Base-by-base conservation (phyloP, 2,113 vertebrate genomes). In the Tursiops truncatus region DNA sequence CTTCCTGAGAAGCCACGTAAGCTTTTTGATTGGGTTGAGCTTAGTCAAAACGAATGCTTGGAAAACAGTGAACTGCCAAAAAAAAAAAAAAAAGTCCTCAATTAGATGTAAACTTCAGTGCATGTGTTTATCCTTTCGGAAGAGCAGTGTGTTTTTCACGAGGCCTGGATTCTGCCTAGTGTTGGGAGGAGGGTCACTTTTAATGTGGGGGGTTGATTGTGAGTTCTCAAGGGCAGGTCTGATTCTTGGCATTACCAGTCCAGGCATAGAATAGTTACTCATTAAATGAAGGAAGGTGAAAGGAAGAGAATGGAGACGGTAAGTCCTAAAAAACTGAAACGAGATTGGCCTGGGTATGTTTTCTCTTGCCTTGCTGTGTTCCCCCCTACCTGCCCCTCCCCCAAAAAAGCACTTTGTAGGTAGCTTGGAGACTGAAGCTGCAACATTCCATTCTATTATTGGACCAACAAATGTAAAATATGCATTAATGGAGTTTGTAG, bases 1-100 rank as follows among this genome's bases (percentile, higher is more conserved):
- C 70, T 73, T 76, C 4, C 3, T 65, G 73, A 44, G 63, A 60
- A 74, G 62, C n/a, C 56, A 4, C 25, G 9, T 36, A 73, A 94
- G 50, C 41, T 77, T 91, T 96, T 83, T 90, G 76, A 41, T 11
- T 70, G 58, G 26, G 44, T 68, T 77, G 53, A 90, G 28, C 67
- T 17, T 87, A 41, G 13, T 79, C 31, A 50, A 28, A 81, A 80
- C 0, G 3, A 92, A 58, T 68, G 41, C 23, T 76, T 74, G 58
- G 68, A 60, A 74, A 68, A 77, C 23, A 47, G 50, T 8, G 47
- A 58, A 60, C 31, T 65, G 4, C 31, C 53, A 18, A 53, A 53
- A 53, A n/a, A 17, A 62, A 26, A 33, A 79, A 56, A 23, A 56
- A 56, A 36, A 56, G 44, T 23, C 44, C n/a, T 80, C 60, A n/a